Base-by-base conservation (phyloP, 2,888 invertebrate species). In the Zhuqinia jingwanae region DNA sequence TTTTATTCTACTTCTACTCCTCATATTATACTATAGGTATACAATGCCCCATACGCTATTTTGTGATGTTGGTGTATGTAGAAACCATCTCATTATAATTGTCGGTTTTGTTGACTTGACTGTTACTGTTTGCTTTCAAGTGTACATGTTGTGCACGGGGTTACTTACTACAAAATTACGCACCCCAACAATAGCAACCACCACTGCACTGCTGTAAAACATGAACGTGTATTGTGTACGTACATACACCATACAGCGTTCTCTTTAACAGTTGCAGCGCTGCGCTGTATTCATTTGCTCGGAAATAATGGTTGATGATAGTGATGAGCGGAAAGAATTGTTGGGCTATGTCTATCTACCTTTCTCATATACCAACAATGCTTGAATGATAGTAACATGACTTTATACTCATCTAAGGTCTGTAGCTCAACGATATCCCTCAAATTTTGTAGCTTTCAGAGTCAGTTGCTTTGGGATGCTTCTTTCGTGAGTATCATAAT, bases 391-490 rank as follows among this genome's bases (percentile, higher is more conserved):
- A 25, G 25, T 25, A 13, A 22, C 20, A 5, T 22, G 22, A 13
- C 20, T 20, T 20, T 5, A 60, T n/a, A n/a, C 22, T 13, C 60
- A 60, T 22, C 6, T 3, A 13, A 13, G n/a, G n/a, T n/a, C n/a
- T n/a, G n/a, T 36, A 36, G 36, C 36, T 45, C n/a, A 10, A 58
- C 60, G 11, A 0, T 85, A 85, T 79, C 56, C 30, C 60, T 25
- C 42, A 65, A 15, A 75, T 53, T 56, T 79, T 50, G 30, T 27
- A 50, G 17, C 75, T 80, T 79, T 15, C 22, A 79, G 75, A 85
- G 85, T 85, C 80, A 85, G 85, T 85, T 85, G 85, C 85, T 80
- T 65, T 60, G 30, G 53, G 79, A 85, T 58, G 42, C 42, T 85
- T 85, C 53, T 11, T 75, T 56, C n/a, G 79, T 79, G 58, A 77